Base-by-base conservation (phyloP, 2,888 invertebrate species). In the Crepidodera aurea region DNA sequence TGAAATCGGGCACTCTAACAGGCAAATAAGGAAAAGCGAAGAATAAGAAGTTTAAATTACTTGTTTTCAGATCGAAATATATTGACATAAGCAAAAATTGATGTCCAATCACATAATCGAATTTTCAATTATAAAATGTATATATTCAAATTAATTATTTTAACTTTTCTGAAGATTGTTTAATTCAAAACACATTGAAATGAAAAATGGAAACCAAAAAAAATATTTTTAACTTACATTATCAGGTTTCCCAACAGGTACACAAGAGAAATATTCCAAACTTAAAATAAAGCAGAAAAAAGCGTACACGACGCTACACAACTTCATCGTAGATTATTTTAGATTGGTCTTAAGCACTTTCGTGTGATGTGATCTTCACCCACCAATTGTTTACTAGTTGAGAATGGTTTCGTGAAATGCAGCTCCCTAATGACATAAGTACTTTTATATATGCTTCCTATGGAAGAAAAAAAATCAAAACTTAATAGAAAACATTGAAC, bases 381-480 rank as follows among this genome's bases (percentile, higher is more conserved):
- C 4, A 48, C 22, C 13, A 27, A 44, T 27, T 46, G 16, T 57
- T 57, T 48, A 48, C 27, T 48, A 29, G n/a, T 27, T 19, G 48
- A 48, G 40, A 18, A 40, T 37, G 29, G 29, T 48, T 48, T 56
- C 32, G 19, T 22, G 37, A 57, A 62, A 51, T 62, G 62, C 62
- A 58, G 39, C 39, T 51, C 42, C 16, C 16, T 57, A 66, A 66
- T 60, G 51, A 50, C 51, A 58, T 63, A 58, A 62, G 37, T 53
- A 46, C 34, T 42, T 51, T 34, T 53, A 25, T 44, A 37, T 59
- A 40, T 34, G 15, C 64, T 56, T 34, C 42, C 37, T 34, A 51
- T 57, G 64, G 63, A 66, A 48, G 46, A n/a, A n/a, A 63, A 69
- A 67, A 65, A 67, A 66, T 62, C 68, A 69, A 22, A 67, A 69